These are phyloP conservation scores for Anoplius nigerrimus DNA, from an alignment of 2,888 invertebrate species.

Conservation along the genomic window DNA sequence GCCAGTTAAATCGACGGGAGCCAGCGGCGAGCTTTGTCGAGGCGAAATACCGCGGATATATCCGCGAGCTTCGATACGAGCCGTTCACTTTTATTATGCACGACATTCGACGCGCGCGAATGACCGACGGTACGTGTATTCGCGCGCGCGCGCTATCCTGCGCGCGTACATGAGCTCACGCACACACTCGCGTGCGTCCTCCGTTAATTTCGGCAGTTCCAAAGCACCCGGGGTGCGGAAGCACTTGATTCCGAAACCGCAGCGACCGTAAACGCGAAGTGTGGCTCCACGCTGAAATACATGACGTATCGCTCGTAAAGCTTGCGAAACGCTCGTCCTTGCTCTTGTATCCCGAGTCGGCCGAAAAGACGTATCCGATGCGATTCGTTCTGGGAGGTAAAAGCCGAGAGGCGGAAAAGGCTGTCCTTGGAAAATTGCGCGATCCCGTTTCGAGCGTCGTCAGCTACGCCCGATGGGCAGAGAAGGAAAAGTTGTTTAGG, in stretches of 20 bases:
- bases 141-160: not conserved
- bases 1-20: no score
- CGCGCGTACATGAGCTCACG: not conserved
- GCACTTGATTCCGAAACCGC: constrained; percentile 12
- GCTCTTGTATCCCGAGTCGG: not conserved
- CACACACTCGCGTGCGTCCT: not conserved
- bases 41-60: no score
- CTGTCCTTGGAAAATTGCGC: no score
- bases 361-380: no score
- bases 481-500: no score
- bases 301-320: constrained; percentile 29
- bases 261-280: no score
- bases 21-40: no score
- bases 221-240: constrained; percentile 16
- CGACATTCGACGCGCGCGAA: constrained; percentile 36
- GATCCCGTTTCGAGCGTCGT: no score
- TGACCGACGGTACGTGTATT: not conserved
- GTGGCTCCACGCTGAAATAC: no score
- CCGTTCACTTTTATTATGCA: constrained; percentile 45
- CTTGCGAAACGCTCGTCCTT: constrained; percentile 6
- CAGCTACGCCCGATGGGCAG: no score
- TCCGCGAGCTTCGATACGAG: constrained; percentile 10
- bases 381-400: no score
- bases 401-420: no score
- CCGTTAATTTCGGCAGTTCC: constrained; percentile 44